Base-by-base conservation (phyloP, 2,888 invertebrate species). In the Cosmopolites sordidus region DNA sequence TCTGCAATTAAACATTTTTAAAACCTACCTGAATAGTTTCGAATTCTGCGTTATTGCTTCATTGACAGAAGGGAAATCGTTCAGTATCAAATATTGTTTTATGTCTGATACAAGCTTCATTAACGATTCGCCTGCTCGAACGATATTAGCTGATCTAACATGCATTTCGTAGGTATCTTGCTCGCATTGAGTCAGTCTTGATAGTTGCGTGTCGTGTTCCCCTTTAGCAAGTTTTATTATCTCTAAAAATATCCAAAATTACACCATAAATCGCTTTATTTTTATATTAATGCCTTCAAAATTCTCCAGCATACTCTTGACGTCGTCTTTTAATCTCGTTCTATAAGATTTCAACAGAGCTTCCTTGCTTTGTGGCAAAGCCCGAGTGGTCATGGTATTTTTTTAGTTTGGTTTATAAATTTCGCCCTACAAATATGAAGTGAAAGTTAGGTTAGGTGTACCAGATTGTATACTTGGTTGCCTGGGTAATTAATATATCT, bases 51-150 rank as follows among this genome's bases (percentile, higher is more conserved):
- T 87, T 59, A 98, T 97, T 0, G 96, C 92, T 69, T 97, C 95
- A 73, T 98, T 98, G 0, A 98, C 93, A 1, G 96, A 95, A 40
- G 95, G 95, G 71, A 99, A 99, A 75, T 99, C 98, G 73, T 98
- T 98, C 15, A 99, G 79, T 66, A 98, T 96, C 40, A 98, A 78
- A 73, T 97, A 99, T 70, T 99, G 97, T 69, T 98, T 98, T 58
- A 99, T 92, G 71, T 98, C 97, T 0, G 96, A 93, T 0, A 97
- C 95, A 18, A 99, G 78, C 73, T 97, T 97, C 89, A 96, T 92
- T 16, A 99, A 74, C 0, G 96, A 95, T 77, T 98, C 97, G 1
- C 94, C 95, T 53, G 98, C 97, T 66, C 97, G 79, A 1, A 96
- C 95, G 69, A 97, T 96, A 72, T 97, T 97, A 3, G 96, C 91